Percentiles rank a stretch among this genome's conserved stretches.
phyloP scores from a whole-genome alignment of 2,113 vertebrate species.

The Ceuthmochares aereus region DNA sequence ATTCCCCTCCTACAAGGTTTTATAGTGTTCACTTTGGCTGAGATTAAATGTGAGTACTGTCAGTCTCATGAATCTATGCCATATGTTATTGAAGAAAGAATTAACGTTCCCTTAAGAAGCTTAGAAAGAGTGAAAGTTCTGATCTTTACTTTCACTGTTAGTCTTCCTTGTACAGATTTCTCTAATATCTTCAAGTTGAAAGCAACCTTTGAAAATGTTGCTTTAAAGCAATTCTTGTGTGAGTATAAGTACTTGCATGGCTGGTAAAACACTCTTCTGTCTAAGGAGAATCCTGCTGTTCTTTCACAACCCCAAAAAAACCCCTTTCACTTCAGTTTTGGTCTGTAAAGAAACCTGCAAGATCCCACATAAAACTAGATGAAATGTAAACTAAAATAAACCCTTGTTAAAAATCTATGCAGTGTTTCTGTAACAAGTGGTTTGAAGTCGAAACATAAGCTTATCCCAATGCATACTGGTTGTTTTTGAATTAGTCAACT shows the following conservation, averaged over 20 bases:
- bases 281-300: background rate
- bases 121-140: background rate
- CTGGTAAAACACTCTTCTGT: background rate
- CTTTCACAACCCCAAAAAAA: background rate
- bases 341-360: background rate
- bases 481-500: conserved; percentile 34
- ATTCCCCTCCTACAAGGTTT: background rate
- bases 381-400: background rate
- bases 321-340: background rate
- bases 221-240: background rate
- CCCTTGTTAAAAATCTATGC: background rate
- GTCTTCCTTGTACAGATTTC: background rate
- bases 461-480: background rate
- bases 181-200: background rate
- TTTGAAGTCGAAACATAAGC: background rate
- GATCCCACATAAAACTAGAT: background rate
- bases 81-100: background rate
- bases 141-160: background rate
- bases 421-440: fast-evolving
- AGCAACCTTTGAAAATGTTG: background rate
- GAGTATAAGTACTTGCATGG: background rate
- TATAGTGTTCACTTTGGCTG: background rate
- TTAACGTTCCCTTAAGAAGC: background rate
- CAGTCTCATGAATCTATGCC: background rate
- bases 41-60: background rate